These are phyloP conservation scores for Athalia circularis DNA, from an alignment of 2,888 invertebrate species.

Conservation along the genomic window DNA sequence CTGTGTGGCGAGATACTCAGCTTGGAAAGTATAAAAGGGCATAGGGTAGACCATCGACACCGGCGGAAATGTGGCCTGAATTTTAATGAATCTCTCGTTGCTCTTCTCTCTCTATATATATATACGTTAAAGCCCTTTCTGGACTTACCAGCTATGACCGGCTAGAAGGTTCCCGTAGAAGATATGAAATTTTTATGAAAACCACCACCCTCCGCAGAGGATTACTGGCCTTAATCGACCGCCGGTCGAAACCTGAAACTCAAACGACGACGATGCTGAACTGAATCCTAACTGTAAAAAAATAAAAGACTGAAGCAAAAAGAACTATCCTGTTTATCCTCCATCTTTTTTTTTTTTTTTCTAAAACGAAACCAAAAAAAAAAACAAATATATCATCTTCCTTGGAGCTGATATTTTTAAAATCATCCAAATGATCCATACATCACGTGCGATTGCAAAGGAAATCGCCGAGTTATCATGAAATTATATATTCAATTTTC, in stretches of 20 bases:
- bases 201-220: constrained; percentile 1
- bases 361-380: no score
- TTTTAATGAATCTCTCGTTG: constrained; percentile 62
- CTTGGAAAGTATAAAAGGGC: constrained; percentile 26
- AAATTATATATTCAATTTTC: not conserved
- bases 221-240: not conserved
- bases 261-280: no score
- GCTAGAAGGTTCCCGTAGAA: constrained; percentile 14
- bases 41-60: constrained; percentile 48
- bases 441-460: not conserved
- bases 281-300: not conserved
- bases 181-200: constrained; percentile 48
- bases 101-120: constrained; percentile 40
- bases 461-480: not conserved
- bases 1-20: constrained; percentile 8
- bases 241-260: no score
- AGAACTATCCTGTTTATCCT: not conserved
- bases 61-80: constrained; percentile 57
- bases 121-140: constrained; percentile 22
- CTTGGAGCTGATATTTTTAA: not conserved
- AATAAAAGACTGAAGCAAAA: not conserved
- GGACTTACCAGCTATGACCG: constrained; percentile 21
- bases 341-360: not conserved
- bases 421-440: not conserved
- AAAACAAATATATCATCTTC: not conserved